Conservation (phyloP, 2,113 vertebrate species). For the Oreocharis arfaki region DNA sequence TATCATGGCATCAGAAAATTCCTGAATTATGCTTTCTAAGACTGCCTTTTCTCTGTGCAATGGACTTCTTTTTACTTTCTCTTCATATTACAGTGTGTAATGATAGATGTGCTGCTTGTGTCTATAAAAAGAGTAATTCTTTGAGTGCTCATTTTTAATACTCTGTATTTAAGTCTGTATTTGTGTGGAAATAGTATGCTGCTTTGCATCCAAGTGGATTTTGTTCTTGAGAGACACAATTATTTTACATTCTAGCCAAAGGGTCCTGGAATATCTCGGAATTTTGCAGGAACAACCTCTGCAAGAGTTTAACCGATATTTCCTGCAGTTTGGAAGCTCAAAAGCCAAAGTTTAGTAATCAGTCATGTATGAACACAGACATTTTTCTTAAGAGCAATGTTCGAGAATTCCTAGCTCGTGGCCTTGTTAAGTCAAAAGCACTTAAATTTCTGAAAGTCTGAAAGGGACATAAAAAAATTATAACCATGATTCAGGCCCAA, state of each 20-base stretch:
- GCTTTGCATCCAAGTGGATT: background rate
- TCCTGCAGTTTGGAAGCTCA: background rate
- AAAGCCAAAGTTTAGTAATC: background rate
- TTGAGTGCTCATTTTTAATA: background rate
- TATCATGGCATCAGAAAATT: background rate
- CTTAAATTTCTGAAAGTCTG: background rate
- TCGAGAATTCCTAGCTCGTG: background rate
- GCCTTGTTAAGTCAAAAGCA: constrained; percentile 40
- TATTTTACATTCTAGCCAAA: background rate
- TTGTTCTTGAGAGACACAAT: background rate
- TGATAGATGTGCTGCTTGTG: background rate
- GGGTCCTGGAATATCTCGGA: background rate
- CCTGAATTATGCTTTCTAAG: background rate
- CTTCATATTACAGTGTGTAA: background rate
- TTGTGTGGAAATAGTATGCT: background rate
- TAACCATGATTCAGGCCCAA: background rate
- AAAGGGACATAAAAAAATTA: background rate
- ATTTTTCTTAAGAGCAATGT: background rate
- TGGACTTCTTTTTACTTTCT: background rate
- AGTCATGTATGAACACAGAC: background rate
- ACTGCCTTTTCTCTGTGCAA: background rate
- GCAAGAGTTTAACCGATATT: background rate
- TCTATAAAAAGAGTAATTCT: background rate
- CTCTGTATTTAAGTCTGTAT: background rate
- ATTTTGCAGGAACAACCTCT: background rate